Base-by-base conservation (phyloP, 2,113 vertebrate genomes). In the Orientallactaga bullata region DNA sequence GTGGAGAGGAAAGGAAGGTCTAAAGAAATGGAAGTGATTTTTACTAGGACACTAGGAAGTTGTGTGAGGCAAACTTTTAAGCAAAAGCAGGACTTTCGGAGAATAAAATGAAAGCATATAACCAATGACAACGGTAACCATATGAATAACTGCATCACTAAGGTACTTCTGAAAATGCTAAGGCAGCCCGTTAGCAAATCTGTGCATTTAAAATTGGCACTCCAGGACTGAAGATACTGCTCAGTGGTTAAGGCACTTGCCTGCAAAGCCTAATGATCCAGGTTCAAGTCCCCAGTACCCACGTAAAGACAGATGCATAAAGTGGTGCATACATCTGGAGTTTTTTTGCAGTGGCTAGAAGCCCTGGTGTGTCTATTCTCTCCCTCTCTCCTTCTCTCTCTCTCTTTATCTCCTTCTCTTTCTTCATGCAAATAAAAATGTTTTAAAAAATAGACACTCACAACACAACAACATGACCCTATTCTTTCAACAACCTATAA, bases 21-120 rank as follows among this genome's bases (percentile, higher is more conserved):
- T 18, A 21, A 21, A 17, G 35, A 8, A 2, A 37, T 11, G 7
- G 37, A 12, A 9, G 1, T 1, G 16, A 16, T 6, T 20, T 17
- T 79, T 42, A 73, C 8, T 3, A 26, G 74, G 66, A 3, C 30
- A 58, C 8, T 7, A 63, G 37, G 42, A 47, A 79, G 18, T 13
- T 55, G 26, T 16, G n/a, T 2, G 17, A 7, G 16, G 32, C 24
- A 84, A 95, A 66, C 35, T 18, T 60, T 16, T 32, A 81, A 28
- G 79, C 23, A 66, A 93, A 85, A 72, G n/a, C 3, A 39, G 10
- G 12, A 23, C 60, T 23, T 18, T 28, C 3, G 20, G 18, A 35
- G 55, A 63, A 77, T 35, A 77, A 88, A 90, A 84, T 73, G 26
- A 69, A 93, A 83, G 47, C 42, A 21, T 3, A 35, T 0, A 42